Evolutionary conservation across 2,797 vertebrate genomes (phyloP), one percentile per base, ranked within the genome.

Genomic region (Microchirus variegatus): DNA sequence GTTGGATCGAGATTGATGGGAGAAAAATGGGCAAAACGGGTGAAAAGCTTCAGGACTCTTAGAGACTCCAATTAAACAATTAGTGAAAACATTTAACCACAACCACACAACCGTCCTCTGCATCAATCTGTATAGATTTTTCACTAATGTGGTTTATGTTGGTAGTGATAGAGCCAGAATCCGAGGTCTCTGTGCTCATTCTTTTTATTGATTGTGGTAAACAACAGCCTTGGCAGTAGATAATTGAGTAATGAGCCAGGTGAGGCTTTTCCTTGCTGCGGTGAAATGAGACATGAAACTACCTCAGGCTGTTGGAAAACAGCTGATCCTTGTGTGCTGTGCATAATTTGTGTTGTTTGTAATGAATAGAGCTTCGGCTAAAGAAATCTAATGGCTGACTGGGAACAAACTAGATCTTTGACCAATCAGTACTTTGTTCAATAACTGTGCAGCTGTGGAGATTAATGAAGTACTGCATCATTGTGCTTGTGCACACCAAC

Each of bases 281-380:
- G 47, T 22, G 18, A 43, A 76, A 72, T 53, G 63, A 78, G 66
- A 74, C 18, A 46, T 58, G 62, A 75, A 79, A 75, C 3, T 40
- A 52, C 13, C 26, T 10, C 15, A 2, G 64, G 63, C 36, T 55
- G 58, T 40, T 11, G 0, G 54, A 35, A 51, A 64, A 35, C 0
- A 26, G 35, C 54, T 31, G 31, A 31, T 31, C 31, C 31, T 31
- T 31, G 31, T 31, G 31, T 31, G 42, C 0, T 2, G 19, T 41
- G 43, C 22, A 4, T 16, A 46, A 10, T 9, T 16, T 1, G 1
- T 59, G 16, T 18, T 4, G 6, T 31, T 31, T 31, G 31, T 31
- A 31, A 31, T 5, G 3, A 53, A 37, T 3, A 35, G 8, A 35
- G 5, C 17, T 15, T 26, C 8, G 5, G 9, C 8, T 45, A 16